phyloP scores from a whole-genome alignment of 2,113 vertebrate genomes.

The Gambusia holbrooki region DNA sequence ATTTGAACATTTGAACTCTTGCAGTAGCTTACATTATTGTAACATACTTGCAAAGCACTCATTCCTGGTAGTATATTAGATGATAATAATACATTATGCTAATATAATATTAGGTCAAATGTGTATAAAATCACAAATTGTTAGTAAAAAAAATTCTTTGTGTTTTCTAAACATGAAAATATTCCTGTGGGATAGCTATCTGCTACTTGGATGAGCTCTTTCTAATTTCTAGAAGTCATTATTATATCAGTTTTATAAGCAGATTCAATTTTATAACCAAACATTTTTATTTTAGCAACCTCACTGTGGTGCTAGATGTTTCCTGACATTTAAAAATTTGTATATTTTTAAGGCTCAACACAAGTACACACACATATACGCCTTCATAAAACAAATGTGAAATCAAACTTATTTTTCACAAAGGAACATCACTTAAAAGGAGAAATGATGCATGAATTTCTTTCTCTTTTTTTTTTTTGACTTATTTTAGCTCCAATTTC shows the following conservation, averaged over 20 bases:
- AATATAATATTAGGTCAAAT: neutral
- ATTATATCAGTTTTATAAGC: neutral
- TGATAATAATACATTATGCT: neutral
- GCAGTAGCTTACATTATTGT: conserved; percentile 6
- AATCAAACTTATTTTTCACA: too few species aligned
- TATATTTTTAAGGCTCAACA: too few species aligned
- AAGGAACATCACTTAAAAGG: too few species aligned
- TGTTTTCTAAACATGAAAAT: neutral
- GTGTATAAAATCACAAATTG: conserved; percentile 1
- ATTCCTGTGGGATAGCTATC: neutral
- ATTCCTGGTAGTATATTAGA: neutral
- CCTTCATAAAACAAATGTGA: too few species aligned
- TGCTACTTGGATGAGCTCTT: neutral
- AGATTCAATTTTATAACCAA: neutral
- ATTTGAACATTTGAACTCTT: conserved; percentile 54
- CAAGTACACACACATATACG: too few species aligned
- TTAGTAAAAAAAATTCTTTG: neutral
- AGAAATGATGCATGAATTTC: too few species aligned
- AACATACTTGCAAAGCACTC: conserved; percentile 10
- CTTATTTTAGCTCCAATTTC: too few species aligned
- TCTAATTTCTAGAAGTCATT: neutral
- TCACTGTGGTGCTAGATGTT: too few species aligned
- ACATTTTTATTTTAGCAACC: too few species aligned
- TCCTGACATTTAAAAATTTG: too few species aligned
- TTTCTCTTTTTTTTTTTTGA: too few species aligned